These are phyloP conservation scores for Danaus plexippus DNA, from an alignment of 1,140 invertebrate species.

Conservation along the genomic window DNA sequence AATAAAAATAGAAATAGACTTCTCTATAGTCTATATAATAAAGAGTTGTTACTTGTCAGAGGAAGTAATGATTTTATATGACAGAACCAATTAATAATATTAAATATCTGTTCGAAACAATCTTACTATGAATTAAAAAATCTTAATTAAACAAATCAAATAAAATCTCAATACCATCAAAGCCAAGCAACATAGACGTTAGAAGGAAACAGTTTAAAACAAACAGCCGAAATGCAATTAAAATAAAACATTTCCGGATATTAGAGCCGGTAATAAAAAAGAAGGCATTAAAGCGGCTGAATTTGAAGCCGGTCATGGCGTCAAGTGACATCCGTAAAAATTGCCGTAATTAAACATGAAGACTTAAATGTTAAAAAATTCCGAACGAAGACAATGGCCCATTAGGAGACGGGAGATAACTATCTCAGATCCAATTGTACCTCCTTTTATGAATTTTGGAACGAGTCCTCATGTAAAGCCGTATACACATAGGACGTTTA, in stretches of 20 bases:
- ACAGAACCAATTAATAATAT: no score
- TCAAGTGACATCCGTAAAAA: conserved; percentile 58
- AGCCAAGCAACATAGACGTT: no score
- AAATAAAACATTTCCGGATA: conserved; percentile 5
- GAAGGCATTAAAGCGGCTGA: no score
- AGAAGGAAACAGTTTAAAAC: no score
- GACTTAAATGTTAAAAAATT: conserved; percentile 45
- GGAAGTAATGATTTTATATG: no score
- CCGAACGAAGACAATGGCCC: conserved; percentile 50
- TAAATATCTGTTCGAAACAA: no score
- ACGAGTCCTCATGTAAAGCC: conserved; percentile 28
- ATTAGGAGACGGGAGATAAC: conserved; percentile 53
- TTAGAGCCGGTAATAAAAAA: conserved; percentile 10
- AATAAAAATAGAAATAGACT: no score
- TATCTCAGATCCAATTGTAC: conserved; percentile 52
- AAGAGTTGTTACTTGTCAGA: no score
- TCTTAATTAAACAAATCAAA: no score
- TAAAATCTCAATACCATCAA: no score
- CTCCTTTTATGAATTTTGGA: conserved; percentile 46
- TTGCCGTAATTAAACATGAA: conserved; percentile 52
- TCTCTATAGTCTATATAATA: no score
- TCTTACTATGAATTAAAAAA: no score
- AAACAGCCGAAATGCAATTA: conserved; percentile 4
- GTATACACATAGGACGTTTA: conserved; percentile 14
- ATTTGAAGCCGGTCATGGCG: conserved; percentile 24